phyloP scores from a whole-genome alignment of 2,797 vertebrate species.

The Geotrypetes seraphini region DNA sequence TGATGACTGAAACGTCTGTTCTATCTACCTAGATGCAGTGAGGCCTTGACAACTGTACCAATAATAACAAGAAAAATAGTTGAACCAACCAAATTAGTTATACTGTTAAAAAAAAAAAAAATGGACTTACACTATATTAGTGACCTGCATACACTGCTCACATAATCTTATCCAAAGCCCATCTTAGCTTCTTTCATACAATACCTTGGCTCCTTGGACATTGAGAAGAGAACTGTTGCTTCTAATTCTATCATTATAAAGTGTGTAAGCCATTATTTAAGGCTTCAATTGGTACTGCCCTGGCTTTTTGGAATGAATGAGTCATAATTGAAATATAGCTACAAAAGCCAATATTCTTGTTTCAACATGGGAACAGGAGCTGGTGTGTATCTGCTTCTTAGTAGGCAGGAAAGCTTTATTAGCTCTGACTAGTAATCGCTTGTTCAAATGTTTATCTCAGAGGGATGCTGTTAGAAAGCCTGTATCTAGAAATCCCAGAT shows the following conservation, averaged over 20 bases:
- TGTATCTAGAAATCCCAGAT: rapidly evolving
- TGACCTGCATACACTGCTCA: too few relatives aligned
- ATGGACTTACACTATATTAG: too few relatives aligned
- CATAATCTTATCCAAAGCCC: too few relatives aligned
- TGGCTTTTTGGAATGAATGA: slow-evolving; percentile 43
- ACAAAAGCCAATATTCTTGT: slow-evolving; percentile 23
- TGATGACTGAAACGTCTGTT: too few relatives aligned
- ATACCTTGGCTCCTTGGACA: too few relatives aligned
- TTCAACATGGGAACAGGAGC: slow-evolving; percentile 40
- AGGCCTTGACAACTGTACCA: too few relatives aligned
- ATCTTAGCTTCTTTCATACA: too few relatives aligned
- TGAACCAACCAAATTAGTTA: too few relatives aligned
- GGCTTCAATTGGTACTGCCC: slow-evolving; percentile 27
- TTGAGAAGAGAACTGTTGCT: too few relatives aligned
- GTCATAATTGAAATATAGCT: slow-evolving; percentile 42
- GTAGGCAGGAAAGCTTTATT: neutral
- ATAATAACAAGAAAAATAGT: too few relatives aligned
- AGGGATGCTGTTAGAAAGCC: neutral
- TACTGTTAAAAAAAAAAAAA: too few relatives aligned
- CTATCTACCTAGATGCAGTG: too few relatives aligned
- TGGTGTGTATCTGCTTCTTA: slow-evolving; percentile 5
- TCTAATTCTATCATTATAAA: slow-evolving; percentile 26
- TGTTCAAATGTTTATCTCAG: rapidly evolving
- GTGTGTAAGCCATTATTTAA: slow-evolving; percentile 36
- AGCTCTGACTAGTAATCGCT: neutral